Evolutionary conservation across 1,140 invertebrate species (phyloP), one percentile per base, ranked within the genome.

Genomic region (Drosophila obscura): DNA sequence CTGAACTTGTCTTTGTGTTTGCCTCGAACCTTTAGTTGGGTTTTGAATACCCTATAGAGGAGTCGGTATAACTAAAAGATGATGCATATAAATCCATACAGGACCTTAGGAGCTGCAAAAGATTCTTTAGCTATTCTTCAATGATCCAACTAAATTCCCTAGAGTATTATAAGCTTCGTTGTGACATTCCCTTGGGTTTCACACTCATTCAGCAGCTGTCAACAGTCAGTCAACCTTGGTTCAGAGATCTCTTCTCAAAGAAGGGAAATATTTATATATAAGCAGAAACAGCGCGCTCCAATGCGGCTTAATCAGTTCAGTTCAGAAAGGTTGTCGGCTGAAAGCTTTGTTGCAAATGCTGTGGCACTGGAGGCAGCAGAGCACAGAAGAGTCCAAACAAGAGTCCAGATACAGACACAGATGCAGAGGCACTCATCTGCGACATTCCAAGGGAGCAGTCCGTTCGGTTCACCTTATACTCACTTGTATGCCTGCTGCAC

Each of bases 281-380:
- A 66, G 35, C 62, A 74, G 48, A 63, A 60, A 48, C 50, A 52
- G 22, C 56, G 62, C 67, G 80, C 67, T 80, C 49, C 63, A 79
- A 57, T 82, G 74, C 66, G 73, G 81, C 82, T 87, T 85, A 85
- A 85, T 85, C 81, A 87, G 77, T 85, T 80, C 75, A 71, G 62
- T 73, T 78, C 79, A 73, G 62, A 87, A 74, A 87, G 82, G 77
- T 78, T 87, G 81, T 48, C 72, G 73, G 57, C 45, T 53, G 46
- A 44, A 63, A 74, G 45, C 72, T 68, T 83, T 79, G 80, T 75
- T 65, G 50, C 60, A 67, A 64, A 74, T 62, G 53, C 58, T 22
- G 66, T 45, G 24, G 35, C 13, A 31, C 31, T 59, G 31, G 6
- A 11, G 15, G 48, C n/a, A 41, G 35, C 31, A 2, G 31, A 2